phyloP scores from a whole-genome alignment of 92 coral and sea anemone genomes.

The Palythoa caribaeorum region DNA sequence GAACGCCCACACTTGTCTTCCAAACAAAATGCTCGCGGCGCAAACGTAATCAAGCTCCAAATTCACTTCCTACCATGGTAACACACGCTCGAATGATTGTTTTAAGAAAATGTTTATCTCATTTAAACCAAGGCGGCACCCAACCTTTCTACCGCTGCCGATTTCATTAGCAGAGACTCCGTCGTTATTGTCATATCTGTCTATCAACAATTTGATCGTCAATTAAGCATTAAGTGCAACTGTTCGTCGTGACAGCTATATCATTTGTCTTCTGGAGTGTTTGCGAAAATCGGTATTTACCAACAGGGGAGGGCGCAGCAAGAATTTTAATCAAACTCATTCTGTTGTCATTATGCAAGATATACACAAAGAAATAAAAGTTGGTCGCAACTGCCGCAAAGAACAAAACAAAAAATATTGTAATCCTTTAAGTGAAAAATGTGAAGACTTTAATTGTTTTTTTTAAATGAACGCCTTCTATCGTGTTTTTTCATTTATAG shows the following conservation, averaged over 20 bases:
- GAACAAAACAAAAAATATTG: not conserved
- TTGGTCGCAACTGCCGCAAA: not conserved
- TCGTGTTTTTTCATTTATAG: too few relatives aligned
- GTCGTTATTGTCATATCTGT: conserved; percentile 28
- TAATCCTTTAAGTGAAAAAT: not conserved
- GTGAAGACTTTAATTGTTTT: not conserved
- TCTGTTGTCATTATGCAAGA: not conserved
- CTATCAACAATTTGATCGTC: conserved; percentile 46
- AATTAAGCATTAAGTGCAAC: conserved; percentile 35
- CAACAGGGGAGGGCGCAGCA: not conserved
- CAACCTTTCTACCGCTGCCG: conserved; percentile 17
- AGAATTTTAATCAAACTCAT: not conserved
- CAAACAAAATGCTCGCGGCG: conserved; percentile 37
- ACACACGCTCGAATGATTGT: not conserved
- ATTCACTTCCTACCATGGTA: conserved; percentile 36
- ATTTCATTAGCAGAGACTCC: conserved; percentile 42
- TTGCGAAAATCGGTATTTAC: not conserved
- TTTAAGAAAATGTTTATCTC: conserved; percentile 31
- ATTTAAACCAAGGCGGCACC: conserved; percentile 29
- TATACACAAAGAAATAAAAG: not conserved
- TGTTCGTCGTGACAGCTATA: conserved; percentile 21
- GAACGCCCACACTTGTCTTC: conserved; percentile 26
- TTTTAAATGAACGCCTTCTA: too few relatives aligned
- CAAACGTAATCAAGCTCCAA: conserved; percentile 27
- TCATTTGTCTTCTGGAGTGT: not conserved